Evolutionary conservation across 2,888 invertebrate species (phyloP), one percentile per base, ranked within the genome.

Genomic region (Drosophila buzzatii): DNA sequence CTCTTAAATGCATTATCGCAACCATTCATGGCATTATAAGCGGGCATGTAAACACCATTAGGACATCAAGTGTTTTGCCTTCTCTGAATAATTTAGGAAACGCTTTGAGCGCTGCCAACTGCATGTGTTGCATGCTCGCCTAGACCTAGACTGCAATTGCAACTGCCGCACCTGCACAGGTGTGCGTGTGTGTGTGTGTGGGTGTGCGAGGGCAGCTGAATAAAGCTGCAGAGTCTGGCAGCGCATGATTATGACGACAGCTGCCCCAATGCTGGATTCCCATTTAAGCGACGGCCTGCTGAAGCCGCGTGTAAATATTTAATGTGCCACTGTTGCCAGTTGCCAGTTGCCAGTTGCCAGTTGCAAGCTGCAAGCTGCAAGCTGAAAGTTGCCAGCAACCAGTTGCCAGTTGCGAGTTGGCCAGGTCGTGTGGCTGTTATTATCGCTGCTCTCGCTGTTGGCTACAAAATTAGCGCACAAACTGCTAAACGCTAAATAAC

Each of bases 1-100:
- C 74, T 71, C 70, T 74, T 86, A 87, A 82, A 82, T 82, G 81
- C 81, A 82, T 87, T 86, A 86, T 84, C 79, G 73, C 61, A 76
- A 74, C 76, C 82, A 84, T 81, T 86, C 79, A 81, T 72, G 71
- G 75, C 65, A 86, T 79, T 82, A 79, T 81, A 82, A 80, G 81
- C 73, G 80, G 73, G 70, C 73, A 73, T 70, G 78, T 82, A 85
- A 85, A 85, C 85, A 83, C 73, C 83, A 75, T 85, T 81, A 85
- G 80, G 72, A 74, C 79, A 81, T 86, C 83, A 83, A 85, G 83
- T 82, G 82, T 80, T 85, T 80, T 80, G 77, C 79, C 79, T 60
- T 55, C 53, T 56, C 68, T 86, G 80, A 78, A 85, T 85, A 85
- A 85, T 85, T 85, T 73, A 85, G 73, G 57, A 64, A 57, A 53